A percentile compares a stretch with the other conserved stretches of the same genome.
Conservation (phyloP, 2,888 invertebrate genomes). For the Andrena haemorrhoa region DNA sequence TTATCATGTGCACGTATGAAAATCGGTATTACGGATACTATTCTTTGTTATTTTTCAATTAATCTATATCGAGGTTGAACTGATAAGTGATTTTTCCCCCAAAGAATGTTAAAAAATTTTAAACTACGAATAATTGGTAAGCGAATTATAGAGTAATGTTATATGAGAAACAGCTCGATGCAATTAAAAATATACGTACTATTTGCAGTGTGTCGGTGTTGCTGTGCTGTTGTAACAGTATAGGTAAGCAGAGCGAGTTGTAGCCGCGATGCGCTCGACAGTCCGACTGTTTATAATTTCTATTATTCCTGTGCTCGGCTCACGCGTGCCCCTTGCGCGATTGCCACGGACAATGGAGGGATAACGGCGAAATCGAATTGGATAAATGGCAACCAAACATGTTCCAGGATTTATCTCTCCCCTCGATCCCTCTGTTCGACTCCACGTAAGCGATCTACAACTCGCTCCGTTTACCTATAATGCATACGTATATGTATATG, state of each 20-base stretch:
- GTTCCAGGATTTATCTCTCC: no score
- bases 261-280: no score
- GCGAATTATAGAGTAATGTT: constrained; percentile 44
- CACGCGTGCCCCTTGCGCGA: no score
- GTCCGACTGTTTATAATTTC: no score
- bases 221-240: constrained; percentile 54
- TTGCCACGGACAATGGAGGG: no score
- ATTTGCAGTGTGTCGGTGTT: constrained; percentile 56
- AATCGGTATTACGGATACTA: constrained; percentile 34
- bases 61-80: constrained; percentile 27
- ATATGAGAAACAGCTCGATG: constrained; percentile 48
- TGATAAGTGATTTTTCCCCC: constrained; percentile 51
- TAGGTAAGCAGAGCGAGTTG: no score
- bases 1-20: constrained; percentile 51
- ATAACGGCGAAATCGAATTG: no score
- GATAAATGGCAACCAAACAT: no score
- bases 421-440: no score
- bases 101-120: constrained; percentile 61
- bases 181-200: constrained; percentile 57
- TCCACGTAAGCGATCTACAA: no score
- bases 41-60: constrained; percentile 42
- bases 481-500: constrained; percentile 69
- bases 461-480: constrained; percentile 3
- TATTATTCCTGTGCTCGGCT: no score
- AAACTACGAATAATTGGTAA: constrained; percentile 65